Evolutionary conservation across 37 sponge, comb jelly and placozoan genomes (phyloP).

Genomic region (Amphimedon queenslandica): DNA sequence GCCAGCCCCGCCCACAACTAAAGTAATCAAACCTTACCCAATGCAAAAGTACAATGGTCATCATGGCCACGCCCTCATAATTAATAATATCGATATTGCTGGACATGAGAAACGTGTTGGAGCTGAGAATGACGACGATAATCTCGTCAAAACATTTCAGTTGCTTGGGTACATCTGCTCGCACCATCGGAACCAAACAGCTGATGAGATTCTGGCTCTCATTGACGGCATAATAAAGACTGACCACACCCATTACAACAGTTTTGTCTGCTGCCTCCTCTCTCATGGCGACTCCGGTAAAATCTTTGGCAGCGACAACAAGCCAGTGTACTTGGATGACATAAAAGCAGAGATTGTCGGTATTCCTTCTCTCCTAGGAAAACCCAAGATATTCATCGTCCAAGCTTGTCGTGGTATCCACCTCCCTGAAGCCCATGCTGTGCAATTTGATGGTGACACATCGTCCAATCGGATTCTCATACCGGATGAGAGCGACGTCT

Average conservation of each 20-base stretch:
- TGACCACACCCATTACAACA: background rate
- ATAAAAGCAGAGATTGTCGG: background rate
- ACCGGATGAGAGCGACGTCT: slow-evolving; percentile 5
- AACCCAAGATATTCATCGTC: slow-evolving; percentile 10
- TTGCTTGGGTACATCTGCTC: background rate
- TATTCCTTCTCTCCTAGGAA: background rate
- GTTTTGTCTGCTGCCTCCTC: slow-evolving; percentile 7
- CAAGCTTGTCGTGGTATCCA: slow-evolving; percentile 9
- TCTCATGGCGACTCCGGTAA: background rate
- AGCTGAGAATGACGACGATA: background rate
- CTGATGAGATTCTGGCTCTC: too few relatives aligned
- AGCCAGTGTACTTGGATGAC: background rate
- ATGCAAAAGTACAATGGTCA: background rate
- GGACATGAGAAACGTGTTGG: background rate
- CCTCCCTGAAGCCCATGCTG: background rate
- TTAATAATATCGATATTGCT: background rate
- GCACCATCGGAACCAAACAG: background rate
- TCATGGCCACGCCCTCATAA: slow-evolving; percentile 8
- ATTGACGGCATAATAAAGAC: background rate
- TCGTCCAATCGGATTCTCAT: background rate
- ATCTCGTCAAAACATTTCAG: background rate
- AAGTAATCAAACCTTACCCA: slow-evolving; percentile 1
- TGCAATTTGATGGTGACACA: background rate
- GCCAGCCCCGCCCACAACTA: too few relatives aligned
- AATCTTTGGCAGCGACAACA: slow-evolving; percentile 1